phyloP scores from a whole-genome alignment of 2,888 invertebrate genomes.

The Andrena camellia region DNA sequence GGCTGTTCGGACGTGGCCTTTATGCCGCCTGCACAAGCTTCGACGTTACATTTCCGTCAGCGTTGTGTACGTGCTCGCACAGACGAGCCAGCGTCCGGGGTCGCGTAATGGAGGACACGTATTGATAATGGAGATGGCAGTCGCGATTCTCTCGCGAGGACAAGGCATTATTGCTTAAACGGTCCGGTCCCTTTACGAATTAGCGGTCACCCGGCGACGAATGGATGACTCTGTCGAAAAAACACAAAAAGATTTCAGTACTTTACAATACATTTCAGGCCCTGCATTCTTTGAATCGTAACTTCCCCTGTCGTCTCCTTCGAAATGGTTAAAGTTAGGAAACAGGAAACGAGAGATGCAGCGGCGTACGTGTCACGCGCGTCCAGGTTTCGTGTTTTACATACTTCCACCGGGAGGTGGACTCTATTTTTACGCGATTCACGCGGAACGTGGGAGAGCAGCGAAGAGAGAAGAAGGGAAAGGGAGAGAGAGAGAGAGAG shows the following conservation, averaged over 20 bases:
- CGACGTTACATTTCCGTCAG: slow-evolving; percentile 60
- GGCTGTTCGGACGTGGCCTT: slow-evolving; percentile 71
- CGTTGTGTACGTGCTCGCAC: slow-evolving; percentile 25
- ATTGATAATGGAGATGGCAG: slow-evolving; percentile 67
- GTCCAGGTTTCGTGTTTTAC: slow-evolving; percentile 57
- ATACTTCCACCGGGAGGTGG: slow-evolving; percentile 60
- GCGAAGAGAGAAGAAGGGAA: slow-evolving; percentile 26
- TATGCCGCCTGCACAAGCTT: slow-evolving; percentile 72
- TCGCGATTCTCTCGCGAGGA: slow-evolving; percentile 49
- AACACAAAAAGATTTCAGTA: background rate
- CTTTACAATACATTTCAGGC: slow-evolving; percentile 31
- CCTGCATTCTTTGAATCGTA: slow-evolving; percentile 26
- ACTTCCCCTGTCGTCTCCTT: slow-evolving; percentile 40
- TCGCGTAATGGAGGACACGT: slow-evolving; percentile 44
- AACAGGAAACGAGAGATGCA: slow-evolving; percentile 37
- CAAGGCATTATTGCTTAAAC: slow-evolving; percentile 41
- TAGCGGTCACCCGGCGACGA: background rate
- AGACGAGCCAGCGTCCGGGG: slow-evolving; percentile 33
- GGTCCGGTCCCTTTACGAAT: slow-evolving; percentile 18
- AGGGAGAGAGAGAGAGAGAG: slow-evolving; percentile 60
- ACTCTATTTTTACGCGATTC: slow-evolving; percentile 46
- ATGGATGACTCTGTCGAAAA: background rate
- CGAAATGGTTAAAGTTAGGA: slow-evolving; percentile 8
- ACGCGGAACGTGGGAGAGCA: slow-evolving; percentile 2
- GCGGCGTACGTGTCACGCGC: slow-evolving; percentile 46